Base-by-base conservation (phyloP, 1,140 invertebrate genomes). In the Plodia interpunctella region DNA sequence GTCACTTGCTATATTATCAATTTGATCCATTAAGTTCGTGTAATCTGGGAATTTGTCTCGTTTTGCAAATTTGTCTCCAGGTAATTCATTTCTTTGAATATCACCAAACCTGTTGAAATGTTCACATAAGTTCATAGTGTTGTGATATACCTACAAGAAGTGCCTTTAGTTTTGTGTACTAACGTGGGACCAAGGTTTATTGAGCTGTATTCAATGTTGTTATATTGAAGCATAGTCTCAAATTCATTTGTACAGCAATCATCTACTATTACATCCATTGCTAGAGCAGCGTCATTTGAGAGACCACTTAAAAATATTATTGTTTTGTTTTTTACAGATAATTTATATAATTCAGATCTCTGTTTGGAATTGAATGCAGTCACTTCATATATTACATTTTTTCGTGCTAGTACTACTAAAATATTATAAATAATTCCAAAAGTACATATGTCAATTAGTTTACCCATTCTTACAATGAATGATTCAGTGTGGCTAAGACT, bases 261-360 rank as follows among this genome's bases (percentile, higher is more conserved):
- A 53, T 72, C 63, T 6, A 83, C 83, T 49, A 76, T 53, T 15
- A 83, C 62, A 59, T 76, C 51, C 60, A 85, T 88, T 0, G 82
- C 63, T 53, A 82, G 58, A 15, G 71, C 69, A 18, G 83, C 80
- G 63, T 83, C 76, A 69, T 85, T 88, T 20, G 83, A 73, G 6
- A 88, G 67, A 32, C 74, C 79, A 68, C 83, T 88, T 21, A 85
- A 51, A 64, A 86, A 88, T 20, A 63, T 59, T 21, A 74, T 21
- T 5, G 66, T 59, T 18, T 76, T 32, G 52, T 72, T 59, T 53
- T 62, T 72, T 49, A 72, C 54, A 49, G 81, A 66, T 8, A 80
- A 50, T 30, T 50, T 30, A 63, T 83, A 81, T 5, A 88, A 57
- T 18, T 74, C 19, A 25, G 59, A 32, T 65, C 83, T 71, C 68